Percentiles rank a stretch among this genome's conserved stretches.
Evolutionary conservation across 2,888 invertebrate species (phyloP).

Genomic region (Dicyrtomina minuta): DNA sequence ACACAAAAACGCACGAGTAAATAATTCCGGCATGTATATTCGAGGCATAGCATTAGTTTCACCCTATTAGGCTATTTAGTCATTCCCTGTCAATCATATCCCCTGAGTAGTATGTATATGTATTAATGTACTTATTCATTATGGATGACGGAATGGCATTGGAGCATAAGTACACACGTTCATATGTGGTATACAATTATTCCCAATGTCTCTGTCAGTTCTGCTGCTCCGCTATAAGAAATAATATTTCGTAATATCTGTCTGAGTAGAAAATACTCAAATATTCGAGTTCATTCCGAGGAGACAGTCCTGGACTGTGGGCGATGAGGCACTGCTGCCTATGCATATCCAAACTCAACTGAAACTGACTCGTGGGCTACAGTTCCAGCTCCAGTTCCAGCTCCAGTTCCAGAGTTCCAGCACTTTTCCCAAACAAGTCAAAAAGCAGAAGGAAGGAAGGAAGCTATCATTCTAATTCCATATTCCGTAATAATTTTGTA

Average conservation of each 20-base stretch:
- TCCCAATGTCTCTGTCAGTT: conserved; percentile 3
- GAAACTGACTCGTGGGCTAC: too few species aligned
- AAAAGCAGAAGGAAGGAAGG: background rate
- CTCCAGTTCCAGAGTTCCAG: too few species aligned
- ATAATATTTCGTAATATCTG: conserved; percentile 18
- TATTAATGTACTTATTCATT: conserved; percentile 14
- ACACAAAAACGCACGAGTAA: too few species aligned
- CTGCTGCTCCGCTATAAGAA: background rate
- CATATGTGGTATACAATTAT: conserved; percentile 1
- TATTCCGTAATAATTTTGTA: too few species aligned
- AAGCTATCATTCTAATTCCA: too few species aligned
- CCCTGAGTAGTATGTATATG: background rate
- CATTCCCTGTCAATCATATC: conserved; percentile 26
- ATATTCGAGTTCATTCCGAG: background rate
- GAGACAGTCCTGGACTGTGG: too few species aligned
- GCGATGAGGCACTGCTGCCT: too few species aligned
- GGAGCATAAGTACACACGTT: background rate
- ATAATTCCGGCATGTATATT: background rate
- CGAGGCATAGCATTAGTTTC: conserved; percentile 4
- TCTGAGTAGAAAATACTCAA: conserved; percentile 10
- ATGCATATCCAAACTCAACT: too few species aligned
- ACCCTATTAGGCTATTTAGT: conserved; percentile 30
- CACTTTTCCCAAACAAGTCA: conserved; percentile 15
- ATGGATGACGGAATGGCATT: background rate
- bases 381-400: too few species aligned